Evolutionary conservation across 2,888 invertebrate species (phyloP), one percentile per base, ranked within the genome.

Genomic region (Priocnemis perturbator): DNA sequence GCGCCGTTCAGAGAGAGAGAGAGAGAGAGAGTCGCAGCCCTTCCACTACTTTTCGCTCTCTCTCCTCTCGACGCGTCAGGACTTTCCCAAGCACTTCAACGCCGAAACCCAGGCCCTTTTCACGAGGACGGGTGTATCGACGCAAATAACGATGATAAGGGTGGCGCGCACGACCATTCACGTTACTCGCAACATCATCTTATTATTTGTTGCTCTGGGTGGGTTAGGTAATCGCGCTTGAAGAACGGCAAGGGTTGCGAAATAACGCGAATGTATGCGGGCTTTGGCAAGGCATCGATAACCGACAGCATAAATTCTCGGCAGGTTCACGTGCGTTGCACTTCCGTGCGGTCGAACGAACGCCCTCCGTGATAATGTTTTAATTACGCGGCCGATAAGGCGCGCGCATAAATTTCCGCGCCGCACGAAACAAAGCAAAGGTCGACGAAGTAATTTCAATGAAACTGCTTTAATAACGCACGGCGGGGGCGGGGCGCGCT

Each of bases 381-480:
- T 50, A 50, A 50, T 50, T 50, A 50, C 50, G 50, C 19, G 50
- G 50, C 50, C 50, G 50, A 50, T 50, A 50, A 50, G 17, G 50
- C 19, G 19, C 15, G 50, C 50, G 50, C 50, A 50, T 50, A 50
- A 50, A 50, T 50, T 19, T 50, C 5, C 5, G 3, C 50, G 50
- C 50, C 1, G 50, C n/a, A 19, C 50, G 50, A 50, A 50, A 19
- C 50, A 19, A 21, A 53, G 23, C 53, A 19, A 15, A 21, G 23
- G 53, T 21, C 53, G 20, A 11, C 37, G n/a, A 57, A n/a, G 57
- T 20, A 37, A 57, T 57, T 37, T 30, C 30, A 37, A 57, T n/a
- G 57, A 17, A 57, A 57, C 57, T 30, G 57, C 30, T 57, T 57
- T 57, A 57, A 57, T 57, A 57, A 37, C 57, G 56, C 37, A 0